Evolutionary conservation across 1,140 invertebrate genomes (phyloP).

Genomic region (Zaprionus ornatus): DNA sequence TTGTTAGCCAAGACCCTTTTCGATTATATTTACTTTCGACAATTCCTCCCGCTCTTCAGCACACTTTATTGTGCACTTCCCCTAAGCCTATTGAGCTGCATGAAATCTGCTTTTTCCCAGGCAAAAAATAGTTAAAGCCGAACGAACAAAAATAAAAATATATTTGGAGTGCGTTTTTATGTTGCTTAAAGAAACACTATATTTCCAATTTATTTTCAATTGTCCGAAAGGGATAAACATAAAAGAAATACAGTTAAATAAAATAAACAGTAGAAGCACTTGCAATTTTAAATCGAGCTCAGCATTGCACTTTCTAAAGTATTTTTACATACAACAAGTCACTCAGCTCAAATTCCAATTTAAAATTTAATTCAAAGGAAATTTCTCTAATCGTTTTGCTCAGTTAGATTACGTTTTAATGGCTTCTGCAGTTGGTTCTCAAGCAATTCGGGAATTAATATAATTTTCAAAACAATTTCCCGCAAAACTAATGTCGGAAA

Average conservation of each 20-base stretch:
- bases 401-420: not conserved
- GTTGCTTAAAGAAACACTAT: not conserved
- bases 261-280: not conserved
- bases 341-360: not conserved
- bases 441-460: not conserved
- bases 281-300: not conserved
- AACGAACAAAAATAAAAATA: not conserved
- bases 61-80: not conserved
- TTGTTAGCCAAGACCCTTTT: not conserved
- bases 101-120: not conserved
- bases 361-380: not conserved
- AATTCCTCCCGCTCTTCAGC: not conserved
- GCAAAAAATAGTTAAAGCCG: not conserved
- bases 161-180: not conserved
- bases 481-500: conserved; percentile 28
- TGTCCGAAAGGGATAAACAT: not conserved
- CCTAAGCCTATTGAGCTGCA: not conserved
- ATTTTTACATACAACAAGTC: not conserved
- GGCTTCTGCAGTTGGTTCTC: not conserved
- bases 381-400: not conserved
- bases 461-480: conserved; percentile 30
- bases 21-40: not conserved
- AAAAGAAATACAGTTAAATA: not conserved
- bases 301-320: not conserved
- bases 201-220: not conserved